Percentiles rank a stretch among this genome's conserved stretches.
Conservation (phyloP, 1,140 invertebrate genomes). For the Ganaspis sp. region DNA sequence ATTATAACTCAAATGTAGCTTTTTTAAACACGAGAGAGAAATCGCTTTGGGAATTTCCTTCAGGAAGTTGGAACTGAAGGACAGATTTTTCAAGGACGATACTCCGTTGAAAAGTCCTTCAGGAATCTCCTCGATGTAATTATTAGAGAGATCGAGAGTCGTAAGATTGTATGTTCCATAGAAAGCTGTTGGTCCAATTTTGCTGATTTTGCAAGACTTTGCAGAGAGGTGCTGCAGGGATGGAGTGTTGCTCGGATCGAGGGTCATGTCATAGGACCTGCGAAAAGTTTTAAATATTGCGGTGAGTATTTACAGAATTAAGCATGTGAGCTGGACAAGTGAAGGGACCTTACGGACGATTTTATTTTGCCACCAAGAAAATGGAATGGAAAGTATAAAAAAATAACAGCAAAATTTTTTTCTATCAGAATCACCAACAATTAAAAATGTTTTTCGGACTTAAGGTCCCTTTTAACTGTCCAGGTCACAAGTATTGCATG, state of each 20-base stretch:
- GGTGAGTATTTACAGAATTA: no score
- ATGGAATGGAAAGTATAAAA: no score
- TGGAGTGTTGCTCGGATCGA: constrained; percentile 5
- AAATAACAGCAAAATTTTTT: no score
- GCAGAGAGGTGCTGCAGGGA: neutral
- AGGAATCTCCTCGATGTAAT: neutral
- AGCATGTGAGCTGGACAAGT: no score
- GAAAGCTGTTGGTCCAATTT: neutral
- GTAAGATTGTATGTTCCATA: neutral
- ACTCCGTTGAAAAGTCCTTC: neutral
- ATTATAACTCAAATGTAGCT: neutral
- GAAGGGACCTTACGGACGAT: no score
- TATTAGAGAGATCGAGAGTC: neutral
- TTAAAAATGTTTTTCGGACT: no score
- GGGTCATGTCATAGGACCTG: neutral
- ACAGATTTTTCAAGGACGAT: neutral
- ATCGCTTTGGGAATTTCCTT: neutral
- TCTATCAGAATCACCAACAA: no score
- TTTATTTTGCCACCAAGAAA: no score
- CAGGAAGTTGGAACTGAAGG: neutral
- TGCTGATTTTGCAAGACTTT: neutral
- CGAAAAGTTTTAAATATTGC: no score
- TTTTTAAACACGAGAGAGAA: neutral
- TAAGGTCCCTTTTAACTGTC: no score
- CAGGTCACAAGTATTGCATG: no score